These are phyloP conservation scores for Mus minutoides DNA, from an alignment of 2,797 vertebrate genomes.

Conservation along the genomic window DNA sequence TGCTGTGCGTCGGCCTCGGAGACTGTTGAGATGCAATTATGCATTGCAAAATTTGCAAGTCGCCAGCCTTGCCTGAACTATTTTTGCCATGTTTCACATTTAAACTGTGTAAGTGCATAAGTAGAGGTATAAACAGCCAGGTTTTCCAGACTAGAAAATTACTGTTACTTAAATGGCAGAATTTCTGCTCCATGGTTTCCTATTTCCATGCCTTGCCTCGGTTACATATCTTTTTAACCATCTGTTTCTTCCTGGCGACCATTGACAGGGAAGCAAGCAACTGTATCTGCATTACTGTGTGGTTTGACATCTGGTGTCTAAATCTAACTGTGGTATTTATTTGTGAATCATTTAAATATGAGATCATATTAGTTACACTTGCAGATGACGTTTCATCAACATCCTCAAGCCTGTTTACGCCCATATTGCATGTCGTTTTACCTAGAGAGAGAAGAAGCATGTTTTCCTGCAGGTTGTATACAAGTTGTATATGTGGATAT, in stretches of 20 bases:
- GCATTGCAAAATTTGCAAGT: constrained; percentile 64
- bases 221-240: constrained; percentile 80
- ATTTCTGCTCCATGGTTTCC: constrained; percentile 67
- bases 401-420: constrained; percentile 40
- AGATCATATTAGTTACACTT: constrained; percentile 73
- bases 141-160: constrained; percentile 80
- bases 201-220: constrained; percentile 51
- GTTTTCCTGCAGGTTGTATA: constrained; percentile 49
- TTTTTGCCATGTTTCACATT: constrained; percentile 78
- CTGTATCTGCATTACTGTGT: constrained; percentile 77
- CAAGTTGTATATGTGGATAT: constrained; percentile 28
- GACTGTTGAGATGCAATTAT: constrained; percentile 68
- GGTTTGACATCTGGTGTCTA: constrained; percentile 81
- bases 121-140: constrained; percentile 63
- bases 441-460: not conserved
- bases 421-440: constrained; percentile 18
- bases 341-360: constrained; percentile 77
- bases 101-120: constrained; percentile 79
- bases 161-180: constrained; percentile 76
- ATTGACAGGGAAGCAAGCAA: constrained; percentile 74
- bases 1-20: constrained; percentile 60
- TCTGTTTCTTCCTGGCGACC: constrained; percentile 84
- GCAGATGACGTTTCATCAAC: constrained; percentile 58
- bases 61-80: constrained; percentile 65
- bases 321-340: constrained; percentile 75